Evolutionary conservation across 2,888 invertebrate species (phyloP).

Genomic region (Aspidapion aeneum): DNA sequence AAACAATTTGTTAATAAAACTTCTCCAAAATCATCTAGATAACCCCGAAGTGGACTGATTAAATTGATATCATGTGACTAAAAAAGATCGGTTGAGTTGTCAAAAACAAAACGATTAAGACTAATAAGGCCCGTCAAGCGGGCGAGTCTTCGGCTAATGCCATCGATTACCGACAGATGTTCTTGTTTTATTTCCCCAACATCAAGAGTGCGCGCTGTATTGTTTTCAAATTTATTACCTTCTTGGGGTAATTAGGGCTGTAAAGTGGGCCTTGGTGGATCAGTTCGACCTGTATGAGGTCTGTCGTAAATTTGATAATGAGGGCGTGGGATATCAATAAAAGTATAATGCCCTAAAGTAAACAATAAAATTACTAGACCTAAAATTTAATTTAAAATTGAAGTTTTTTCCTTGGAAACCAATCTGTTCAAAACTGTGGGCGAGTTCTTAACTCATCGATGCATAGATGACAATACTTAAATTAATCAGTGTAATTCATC

Average conservation of each 20-base stretch:
- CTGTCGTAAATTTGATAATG: not conserved
- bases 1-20: no score
- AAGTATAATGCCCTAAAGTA: no score
- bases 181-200: slow-evolving; percentile 25
- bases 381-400: no score
- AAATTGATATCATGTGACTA: not conserved
- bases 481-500: no score
- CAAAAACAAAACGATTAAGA: not conserved
- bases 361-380: no score
- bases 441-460: no score
- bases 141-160: slow-evolving; percentile 35
- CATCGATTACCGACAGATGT: slow-evolving; percentile 46
- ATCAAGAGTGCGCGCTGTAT: slow-evolving; percentile 44
- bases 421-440: no score
- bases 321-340: not conserved
- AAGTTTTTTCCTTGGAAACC: no score
- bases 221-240: slow-evolving; percentile 44
- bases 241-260: slow-evolving; percentile 42
- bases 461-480: no score
- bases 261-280: slow-evolving; percentile 34
- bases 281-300: no score
- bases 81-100: not conserved
- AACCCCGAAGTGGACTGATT: not conserved
- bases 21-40: not conserved
- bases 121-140: not conserved